These are phyloP conservation scores for Crocallis elinguaria DNA, from an alignment of 2,888 invertebrate genomes.

Conservation along the genomic window DNA sequence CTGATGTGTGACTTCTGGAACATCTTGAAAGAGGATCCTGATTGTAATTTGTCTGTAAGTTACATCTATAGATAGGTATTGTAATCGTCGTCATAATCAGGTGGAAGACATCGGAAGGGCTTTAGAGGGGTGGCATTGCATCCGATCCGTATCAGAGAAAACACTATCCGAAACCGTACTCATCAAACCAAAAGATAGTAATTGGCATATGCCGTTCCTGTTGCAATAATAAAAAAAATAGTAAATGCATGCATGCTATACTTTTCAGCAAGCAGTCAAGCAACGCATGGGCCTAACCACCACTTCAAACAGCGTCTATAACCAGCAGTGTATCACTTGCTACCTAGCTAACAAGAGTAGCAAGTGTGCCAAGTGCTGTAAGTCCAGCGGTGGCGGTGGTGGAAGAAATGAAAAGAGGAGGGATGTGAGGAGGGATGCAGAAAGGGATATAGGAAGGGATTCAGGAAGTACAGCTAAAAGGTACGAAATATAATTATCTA, in stretches of 20 bases:
- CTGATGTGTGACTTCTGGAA: conserved; percentile 75
- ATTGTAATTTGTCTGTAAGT: conserved; percentile 60
- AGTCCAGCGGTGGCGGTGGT: neutral
- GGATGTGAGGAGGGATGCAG: neutral
- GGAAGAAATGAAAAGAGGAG: neutral
- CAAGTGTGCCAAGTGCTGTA: conserved; percentile 22
- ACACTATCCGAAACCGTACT: no score
- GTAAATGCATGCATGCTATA: no score
- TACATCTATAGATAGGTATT: neutral
- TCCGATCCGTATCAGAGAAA: no score
- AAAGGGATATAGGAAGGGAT: no score
- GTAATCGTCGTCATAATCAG: no score
- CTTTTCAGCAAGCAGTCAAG: conserved; percentile 54
- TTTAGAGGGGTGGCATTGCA: no score
- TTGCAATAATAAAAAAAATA: no score
- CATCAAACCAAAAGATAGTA: no score
- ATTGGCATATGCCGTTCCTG: no score
- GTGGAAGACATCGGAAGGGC: no score
- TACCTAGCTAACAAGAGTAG: conserved; percentile 51
- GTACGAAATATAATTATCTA: no score
- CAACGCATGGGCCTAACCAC: conserved; percentile 45
- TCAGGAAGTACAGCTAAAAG: no score
- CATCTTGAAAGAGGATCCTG: conserved; percentile 66
- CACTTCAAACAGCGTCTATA: conserved; percentile 33
- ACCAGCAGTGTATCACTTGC: conserved; percentile 47